Evolutionary conservation across 2,797 vertebrate genomes (phyloP).

Genomic region (Anomalospiza imberbis): DNA sequence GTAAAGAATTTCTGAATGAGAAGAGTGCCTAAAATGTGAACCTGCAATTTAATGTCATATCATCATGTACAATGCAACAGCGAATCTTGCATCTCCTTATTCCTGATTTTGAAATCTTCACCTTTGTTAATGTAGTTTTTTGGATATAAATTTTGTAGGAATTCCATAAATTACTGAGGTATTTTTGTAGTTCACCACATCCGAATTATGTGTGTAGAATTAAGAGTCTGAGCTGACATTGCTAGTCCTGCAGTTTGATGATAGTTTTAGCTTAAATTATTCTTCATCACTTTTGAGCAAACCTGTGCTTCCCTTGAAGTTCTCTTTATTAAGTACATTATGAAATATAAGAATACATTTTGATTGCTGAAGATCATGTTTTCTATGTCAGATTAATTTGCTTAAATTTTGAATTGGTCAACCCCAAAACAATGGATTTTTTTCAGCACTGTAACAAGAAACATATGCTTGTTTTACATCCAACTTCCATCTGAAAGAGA

Average conservation of each 20-base stretch:
- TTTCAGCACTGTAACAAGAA: conserved; percentile 45
- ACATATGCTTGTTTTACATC: conserved; percentile 53
- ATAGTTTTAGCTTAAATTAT: neutral
- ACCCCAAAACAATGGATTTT: conserved; percentile 34
- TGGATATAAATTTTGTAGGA: neutral
- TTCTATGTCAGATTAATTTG: conserved; percentile 23
- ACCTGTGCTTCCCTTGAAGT: neutral
- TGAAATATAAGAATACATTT: neutral
- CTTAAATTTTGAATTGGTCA: conserved; percentile 31
- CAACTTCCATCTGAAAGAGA: conserved; percentile 15
- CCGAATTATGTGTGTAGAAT: neutral
- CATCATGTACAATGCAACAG: neutral
- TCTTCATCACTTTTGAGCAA: neutral
- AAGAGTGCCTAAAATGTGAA: neutral
- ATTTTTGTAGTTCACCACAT: neutral
- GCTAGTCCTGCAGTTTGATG: neutral
- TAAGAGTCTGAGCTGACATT: neutral
- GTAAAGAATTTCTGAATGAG: neutral
- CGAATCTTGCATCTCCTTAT: neutral
- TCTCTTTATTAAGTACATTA: neutral
- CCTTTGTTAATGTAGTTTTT: neutral
- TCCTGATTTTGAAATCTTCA: neutral
- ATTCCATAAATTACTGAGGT: neutral
- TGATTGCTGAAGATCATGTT: conserved; percentile 13
- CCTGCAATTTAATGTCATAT: neutral